These are phyloP conservation scores for Allacma fusca DNA, from an alignment of 2,888 invertebrate genomes.

Conservation along the genomic window DNA sequence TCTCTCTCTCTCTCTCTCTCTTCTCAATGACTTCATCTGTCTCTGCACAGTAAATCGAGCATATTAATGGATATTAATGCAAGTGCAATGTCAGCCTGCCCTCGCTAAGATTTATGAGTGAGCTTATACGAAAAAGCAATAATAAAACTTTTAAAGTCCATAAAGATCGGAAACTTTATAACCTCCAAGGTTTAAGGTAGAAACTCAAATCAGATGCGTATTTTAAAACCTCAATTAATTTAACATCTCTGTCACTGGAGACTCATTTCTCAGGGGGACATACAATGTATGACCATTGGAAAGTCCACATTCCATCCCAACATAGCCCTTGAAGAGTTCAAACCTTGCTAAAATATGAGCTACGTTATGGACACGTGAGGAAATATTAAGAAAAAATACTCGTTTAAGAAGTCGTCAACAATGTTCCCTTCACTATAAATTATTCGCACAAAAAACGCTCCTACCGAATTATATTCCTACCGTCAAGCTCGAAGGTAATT, in stretches of 20 bases:
- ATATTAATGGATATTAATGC: neutral
- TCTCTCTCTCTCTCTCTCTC: no score
- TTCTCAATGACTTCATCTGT: no score
- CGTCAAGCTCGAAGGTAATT: no score
- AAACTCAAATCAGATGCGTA: no score
- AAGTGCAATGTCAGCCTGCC: neutral
- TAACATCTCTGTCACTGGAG: no score
- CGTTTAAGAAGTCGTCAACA: no score
- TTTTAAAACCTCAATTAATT: no score
- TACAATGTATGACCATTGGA: neutral
- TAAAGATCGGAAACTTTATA: neutral
- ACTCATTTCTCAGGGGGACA: no score
- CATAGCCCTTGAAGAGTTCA: conserved; percentile 23
- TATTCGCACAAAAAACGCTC: neutral
- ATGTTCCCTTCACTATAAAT: no score
- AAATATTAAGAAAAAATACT: no score
- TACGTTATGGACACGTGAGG: no score
- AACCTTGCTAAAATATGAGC: conserved; percentile 24
- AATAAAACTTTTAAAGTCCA: conserved; percentile 3
- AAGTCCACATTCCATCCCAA: conserved; percentile 27
- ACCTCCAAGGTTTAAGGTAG: neutral
- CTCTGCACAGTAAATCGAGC: no score
- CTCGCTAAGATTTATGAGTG: neutral
- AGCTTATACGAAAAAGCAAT: neutral
- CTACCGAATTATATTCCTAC: neutral